These are phyloP conservation scores for Leptinotarsa lineolata DNA, from an alignment of 1,140 invertebrate genomes.

Conservation along the genomic window DNA sequence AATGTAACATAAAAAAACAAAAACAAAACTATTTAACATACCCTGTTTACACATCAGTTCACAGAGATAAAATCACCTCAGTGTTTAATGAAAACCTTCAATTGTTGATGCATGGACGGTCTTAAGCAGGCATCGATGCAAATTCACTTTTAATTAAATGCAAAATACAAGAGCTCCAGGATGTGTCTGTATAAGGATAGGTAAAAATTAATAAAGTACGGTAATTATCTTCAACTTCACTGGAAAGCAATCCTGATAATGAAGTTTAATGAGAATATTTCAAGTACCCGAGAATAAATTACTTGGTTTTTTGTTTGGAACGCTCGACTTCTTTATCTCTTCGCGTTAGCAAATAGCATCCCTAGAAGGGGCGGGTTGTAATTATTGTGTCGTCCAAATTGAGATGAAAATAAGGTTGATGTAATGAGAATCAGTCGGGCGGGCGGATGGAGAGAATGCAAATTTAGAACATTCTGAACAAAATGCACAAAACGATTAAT, in stretches of 20 bases:
- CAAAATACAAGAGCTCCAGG: conserved; percentile 2
- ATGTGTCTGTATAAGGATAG: conserved; percentile 2
- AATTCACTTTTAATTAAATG: not conserved
- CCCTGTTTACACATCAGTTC: not conserved
- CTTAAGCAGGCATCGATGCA: not conserved
- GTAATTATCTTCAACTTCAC: conserved; percentile 17
- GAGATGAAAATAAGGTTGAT: no score
- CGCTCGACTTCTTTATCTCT: no score
- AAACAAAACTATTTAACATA: no score
- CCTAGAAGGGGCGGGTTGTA: no score
- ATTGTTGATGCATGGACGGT: not conserved
- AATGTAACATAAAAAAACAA: no score
- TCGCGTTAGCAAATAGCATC: no score
- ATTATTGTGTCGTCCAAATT: no score
- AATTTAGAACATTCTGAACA: no score
- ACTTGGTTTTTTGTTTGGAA: no score
- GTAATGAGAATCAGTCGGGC: no score
- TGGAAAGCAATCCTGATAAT: conserved; percentile 12
- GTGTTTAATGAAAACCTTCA: not conserved
- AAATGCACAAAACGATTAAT: no score
- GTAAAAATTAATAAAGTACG: conserved; percentile 18
- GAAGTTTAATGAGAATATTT: conserved; percentile 14
- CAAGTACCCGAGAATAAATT: conserved; percentile 5
- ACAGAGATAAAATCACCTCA: not conserved
- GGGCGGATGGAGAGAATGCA: no score